phyloP scores from a whole-genome alignment of 2,113 vertebrate genomes.

The Chiloscyllium plagiosum region DNA sequence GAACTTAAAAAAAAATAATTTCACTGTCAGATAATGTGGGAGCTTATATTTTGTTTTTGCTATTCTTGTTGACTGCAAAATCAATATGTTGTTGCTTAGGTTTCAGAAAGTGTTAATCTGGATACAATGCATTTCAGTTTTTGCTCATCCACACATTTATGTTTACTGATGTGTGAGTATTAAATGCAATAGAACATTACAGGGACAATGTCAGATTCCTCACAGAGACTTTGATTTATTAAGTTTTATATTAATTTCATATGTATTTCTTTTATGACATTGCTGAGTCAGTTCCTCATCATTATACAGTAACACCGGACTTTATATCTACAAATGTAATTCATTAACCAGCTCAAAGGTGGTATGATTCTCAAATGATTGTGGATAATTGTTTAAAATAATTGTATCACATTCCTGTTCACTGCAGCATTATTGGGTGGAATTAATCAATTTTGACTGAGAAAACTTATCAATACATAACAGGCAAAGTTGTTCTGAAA shows the following conservation, averaged over 20 bases:
- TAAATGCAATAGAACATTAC: background rate
- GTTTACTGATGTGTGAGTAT: background rate
- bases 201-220: background rate
- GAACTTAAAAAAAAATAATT: background rate
- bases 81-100: background rate
- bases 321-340: background rate
- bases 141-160: background rate
- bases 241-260: background rate
- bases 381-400: background rate
- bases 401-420: background rate
- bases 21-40: background rate
- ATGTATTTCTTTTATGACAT: background rate
- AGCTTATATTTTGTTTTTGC: background rate
- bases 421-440: background rate
- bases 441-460: background rate
- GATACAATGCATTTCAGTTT: too few relatives aligned
- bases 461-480: background rate
- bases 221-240: background rate
- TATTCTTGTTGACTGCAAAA: background rate
- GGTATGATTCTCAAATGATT: background rate
- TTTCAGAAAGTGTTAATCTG: background rate
- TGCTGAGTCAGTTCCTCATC: background rate
- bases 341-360: background rate
- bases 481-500: background rate
- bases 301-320: background rate